Evolutionary conservation across 2,797 vertebrate species (phyloP), one percentile per base, ranked within the genome.

Genomic region (Neomorphus geoffroyi): DNA sequence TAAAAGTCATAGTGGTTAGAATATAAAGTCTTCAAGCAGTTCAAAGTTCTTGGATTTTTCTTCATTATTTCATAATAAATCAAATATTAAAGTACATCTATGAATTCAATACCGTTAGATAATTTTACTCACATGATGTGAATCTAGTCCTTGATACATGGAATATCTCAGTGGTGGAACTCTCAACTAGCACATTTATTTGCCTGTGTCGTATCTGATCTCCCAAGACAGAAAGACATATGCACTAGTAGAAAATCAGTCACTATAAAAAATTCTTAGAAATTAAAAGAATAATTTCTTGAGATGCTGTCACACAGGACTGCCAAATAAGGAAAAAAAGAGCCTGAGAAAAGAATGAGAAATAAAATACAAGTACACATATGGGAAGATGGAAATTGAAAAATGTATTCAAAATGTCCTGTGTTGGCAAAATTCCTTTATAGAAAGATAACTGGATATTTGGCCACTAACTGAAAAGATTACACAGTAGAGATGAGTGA

Each of bases 381-480:
- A 11, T 3, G 10, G 6, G 6, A 11, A 10, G 13, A 1, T 6
- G n/a, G 11, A 7, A 19, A 13, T 7, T 33, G 8, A 74, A 74
- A 58, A 30, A 46, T 4, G 0, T 54, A 7, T 61, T 46, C 0
- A 85, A 75, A 58, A 50, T 43, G 23, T 6, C 10, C 23, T 35
- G 15, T 41, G 33, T 71, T 82, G 32, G 18, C 39, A 65, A 65
- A 71, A 35, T 18, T 58, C 8, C 21, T 64, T 81, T 30, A 58
- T 13, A 8, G 2, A 4, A 45, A 4, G 22, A 66, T 22, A 69
- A 50, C 24, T 39, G 43, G 23, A 81, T 57, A 43, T 58, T 18
- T 88, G 26, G 2, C 28, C 5, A 35, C 37, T 73, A n/a, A 56
- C 24, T 39, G n/a, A 45, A 78, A 67, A 61, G 28, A 19, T 62